Evolutionary conservation across 2,888 invertebrate species (phyloP), one percentile per base, ranked within the genome.

Genomic region (Platycnemis pennipes): DNA sequence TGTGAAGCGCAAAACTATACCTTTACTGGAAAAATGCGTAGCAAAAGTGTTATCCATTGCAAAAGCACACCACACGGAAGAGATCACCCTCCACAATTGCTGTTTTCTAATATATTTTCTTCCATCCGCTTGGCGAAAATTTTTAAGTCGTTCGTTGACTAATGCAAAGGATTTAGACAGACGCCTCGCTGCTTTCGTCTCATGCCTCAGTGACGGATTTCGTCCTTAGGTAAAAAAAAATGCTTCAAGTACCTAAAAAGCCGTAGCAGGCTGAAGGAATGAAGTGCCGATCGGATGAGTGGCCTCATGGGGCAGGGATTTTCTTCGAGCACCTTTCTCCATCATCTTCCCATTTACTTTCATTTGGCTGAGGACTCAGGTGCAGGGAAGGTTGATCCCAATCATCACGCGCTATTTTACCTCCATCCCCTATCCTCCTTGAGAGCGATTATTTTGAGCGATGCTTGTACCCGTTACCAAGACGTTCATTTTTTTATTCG

Each of bases 341-440:
- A 11, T 26, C 89, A 8, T 46, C 26, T n/a, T 63, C 44, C n/a
- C 91, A 91, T 91, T 77, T 77, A 77, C 91, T 91, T 91, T 89
- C 89, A 89, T 89, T 89, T 56, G 19, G 49, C 31, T 8, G 69
- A 31, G 19, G 37, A 91, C 22, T 44, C n/a, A 56, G 63, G 63
- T 69, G 63, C 7, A 26, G n/a, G 69, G 45, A 63, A 77, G 37
- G 8, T 56, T 89, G 56, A 37, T 89, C 89, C 89, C 22, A 42
- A 89, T 89, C 56, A 89, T 19, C n/a, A n/a, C 31, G n/a, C 8
- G 5, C 16, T 7, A 26, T 8, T 22, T 13, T 16, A 37, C 37
- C 16, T 19, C 19, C 88, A 13, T 45, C 45, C 45, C 37, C 7
- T 13, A 42, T 5, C 49, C 37, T 37, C 37, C 31, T 56, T 56